Evolutionary conservation across 2,797 vertebrate genomes (phyloP).

Genomic region (Alosa sapidissima): DNA sequence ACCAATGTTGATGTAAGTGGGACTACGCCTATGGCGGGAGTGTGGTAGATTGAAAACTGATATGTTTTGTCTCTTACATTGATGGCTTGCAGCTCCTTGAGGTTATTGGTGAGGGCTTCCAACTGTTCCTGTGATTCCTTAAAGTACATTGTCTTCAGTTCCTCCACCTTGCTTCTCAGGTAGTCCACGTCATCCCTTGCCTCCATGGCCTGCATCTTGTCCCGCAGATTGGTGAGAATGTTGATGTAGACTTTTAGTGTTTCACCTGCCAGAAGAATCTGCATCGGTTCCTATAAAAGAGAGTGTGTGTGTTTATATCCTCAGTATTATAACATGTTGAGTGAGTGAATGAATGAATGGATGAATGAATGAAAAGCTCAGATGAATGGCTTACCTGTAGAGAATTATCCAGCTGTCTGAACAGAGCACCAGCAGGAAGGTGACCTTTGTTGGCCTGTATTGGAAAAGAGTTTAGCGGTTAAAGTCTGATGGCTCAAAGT

Average conservation of each 20-base stretch:
- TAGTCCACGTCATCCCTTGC: slow-evolving; percentile 19
- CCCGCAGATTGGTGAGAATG: slow-evolving; percentile 45
- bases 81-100: slow-evolving; percentile 37
- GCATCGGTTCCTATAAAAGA: neutral
- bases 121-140: slow-evolving; percentile 42
- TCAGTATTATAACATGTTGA: neutral
- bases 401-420: neutral
- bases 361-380: neutral
- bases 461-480: too few species aligned
- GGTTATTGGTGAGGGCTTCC: slow-evolving; percentile 29
- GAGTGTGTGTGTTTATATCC: too few species aligned
- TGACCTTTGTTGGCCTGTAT: too few species aligned
- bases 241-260: slow-evolving; percentile 48
- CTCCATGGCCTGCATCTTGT: slow-evolving; percentile 28
- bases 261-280: neutral
- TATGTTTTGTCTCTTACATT: slow-evolving; percentile 37
- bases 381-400: neutral
- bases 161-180: slow-evolving; percentile 39
- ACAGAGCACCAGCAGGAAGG: neutral
- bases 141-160: slow-evolving; percentile 47
- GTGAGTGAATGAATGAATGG: neutral
- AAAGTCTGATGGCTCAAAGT: too few species aligned
- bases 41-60: too few species aligned
- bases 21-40: too few species aligned
- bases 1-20: too few species aligned